Conservation (phyloP, 2,888 invertebrate species). For the Dioctria rufipes region DNA sequence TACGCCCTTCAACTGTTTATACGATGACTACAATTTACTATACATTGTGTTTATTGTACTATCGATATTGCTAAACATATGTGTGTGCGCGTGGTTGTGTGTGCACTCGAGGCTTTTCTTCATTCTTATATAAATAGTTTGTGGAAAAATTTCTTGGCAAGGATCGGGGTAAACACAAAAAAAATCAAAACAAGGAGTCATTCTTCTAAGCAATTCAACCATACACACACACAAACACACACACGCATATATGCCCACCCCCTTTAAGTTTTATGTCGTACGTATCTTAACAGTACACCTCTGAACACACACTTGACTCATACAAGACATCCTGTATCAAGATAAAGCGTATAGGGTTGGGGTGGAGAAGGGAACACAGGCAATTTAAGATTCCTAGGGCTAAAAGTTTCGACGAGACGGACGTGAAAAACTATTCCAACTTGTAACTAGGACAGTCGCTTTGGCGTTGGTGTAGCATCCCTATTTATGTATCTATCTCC, state of each 20-base stretch:
- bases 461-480: slow-evolving; percentile 19
- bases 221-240: not conserved
- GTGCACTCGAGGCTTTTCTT: slow-evolving; percentile 5
- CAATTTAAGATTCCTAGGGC: not conserved
- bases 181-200: slow-evolving; percentile 36
- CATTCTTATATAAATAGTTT: slow-evolving; percentile 47
- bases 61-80: not conserved
- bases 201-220: not conserved
- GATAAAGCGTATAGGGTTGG: not conserved
- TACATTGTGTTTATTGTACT: not conserved
- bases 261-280: not conserved
- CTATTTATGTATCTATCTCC: slow-evolving; percentile 44
- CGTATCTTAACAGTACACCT: not conserved
- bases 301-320: not conserved
- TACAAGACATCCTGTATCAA: slow-evolving; percentile 15
- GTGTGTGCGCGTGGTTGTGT: not conserved
- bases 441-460: slow-evolving; percentile 40
- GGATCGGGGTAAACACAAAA: slow-evolving; percentile 6
- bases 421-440: slow-evolving; percentile 41
- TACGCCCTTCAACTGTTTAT: not conserved
- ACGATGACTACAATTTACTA: not conserved
- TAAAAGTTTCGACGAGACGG: slow-evolving; percentile 29
- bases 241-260: not conserved
- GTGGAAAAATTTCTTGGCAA: slow-evolving; percentile 43
- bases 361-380: not conserved